Evolutionary conservation across 2,113 vertebrate species (phyloP).

Genomic region (Sturnus vulgaris): DNA sequence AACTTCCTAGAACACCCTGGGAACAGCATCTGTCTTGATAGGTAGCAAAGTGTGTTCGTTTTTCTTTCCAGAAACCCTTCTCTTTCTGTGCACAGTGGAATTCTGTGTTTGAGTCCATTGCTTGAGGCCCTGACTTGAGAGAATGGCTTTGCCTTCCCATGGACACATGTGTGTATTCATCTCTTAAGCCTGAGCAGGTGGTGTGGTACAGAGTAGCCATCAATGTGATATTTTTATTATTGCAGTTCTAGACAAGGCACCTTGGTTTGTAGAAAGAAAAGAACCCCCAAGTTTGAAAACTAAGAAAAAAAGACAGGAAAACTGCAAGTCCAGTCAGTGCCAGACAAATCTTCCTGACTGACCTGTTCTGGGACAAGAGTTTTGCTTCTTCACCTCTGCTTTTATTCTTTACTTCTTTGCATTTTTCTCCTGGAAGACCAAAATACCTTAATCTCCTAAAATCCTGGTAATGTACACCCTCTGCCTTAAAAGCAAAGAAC

Average conservation of each 20-base stretch:
- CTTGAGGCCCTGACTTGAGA: neutral
- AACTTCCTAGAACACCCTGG: neutral
- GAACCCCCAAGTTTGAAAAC: neutral
- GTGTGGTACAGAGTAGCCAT: neutral
- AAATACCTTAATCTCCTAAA: neutral
- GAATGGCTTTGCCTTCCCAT: neutral
- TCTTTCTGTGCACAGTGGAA: neutral
- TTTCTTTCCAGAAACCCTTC: neutral
- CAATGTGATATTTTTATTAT: neutral
- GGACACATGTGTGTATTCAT: fast-evolving
- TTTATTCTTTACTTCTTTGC: neutral
- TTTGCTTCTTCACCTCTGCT: neutral
- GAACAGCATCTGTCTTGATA: neutral
- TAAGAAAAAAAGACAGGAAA: neutral
- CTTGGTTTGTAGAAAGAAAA: neutral
- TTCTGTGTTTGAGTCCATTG: neutral
- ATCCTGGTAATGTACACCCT: neutral
- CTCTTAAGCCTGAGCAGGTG: neutral
- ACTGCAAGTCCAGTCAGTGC: neutral
- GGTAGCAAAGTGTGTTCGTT: neutral
- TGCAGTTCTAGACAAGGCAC: neutral
- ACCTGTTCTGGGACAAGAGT: neutral
- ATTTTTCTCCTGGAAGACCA: neutral
- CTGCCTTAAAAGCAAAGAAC: neutral
- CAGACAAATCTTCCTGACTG: neutral